Percentiles rank a stretch among this genome's conserved stretches.
phyloP scores from a whole-genome alignment of 2,797 vertebrate genomes.

The Chanos chanos region DNA sequence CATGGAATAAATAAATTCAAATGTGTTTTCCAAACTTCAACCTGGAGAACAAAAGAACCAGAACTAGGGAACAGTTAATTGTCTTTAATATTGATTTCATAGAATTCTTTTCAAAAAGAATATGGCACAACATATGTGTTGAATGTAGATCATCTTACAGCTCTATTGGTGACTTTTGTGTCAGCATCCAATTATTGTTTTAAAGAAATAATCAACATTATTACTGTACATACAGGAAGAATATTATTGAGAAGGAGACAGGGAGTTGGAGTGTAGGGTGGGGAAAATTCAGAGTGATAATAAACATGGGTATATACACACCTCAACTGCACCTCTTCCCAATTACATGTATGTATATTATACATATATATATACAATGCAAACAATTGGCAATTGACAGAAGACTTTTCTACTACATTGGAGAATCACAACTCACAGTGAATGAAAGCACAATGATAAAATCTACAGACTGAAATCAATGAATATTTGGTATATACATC shows the following conservation, averaged over 20 bases:
- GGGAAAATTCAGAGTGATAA: constrained; percentile 68
- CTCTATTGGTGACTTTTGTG: constrained; percentile 49
- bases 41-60: too few relatives aligned
- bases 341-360: constrained; percentile 62
- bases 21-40: too few relatives aligned
- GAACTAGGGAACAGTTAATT: too few relatives aligned
- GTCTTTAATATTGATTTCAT: constrained; percentile 66
- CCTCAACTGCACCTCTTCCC: constrained; percentile 65
- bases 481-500: constrained; percentile 40
- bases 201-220: constrained; percentile 57
- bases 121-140: constrained; percentile 69
- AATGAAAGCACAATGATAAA: constrained; percentile 61
- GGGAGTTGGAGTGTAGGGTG: constrained; percentile 24
- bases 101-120: constrained; percentile 66
- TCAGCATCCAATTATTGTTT: too few relatives aligned
- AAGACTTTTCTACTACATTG: constrained; percentile 58
- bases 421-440: constrained; percentile 68
- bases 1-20: too few relatives aligned
- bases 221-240: constrained; percentile 61
- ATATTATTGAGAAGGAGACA: constrained; percentile 35
- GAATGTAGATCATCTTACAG: constrained; percentile 61
- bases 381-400: constrained; percentile 58
- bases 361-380: constrained; percentile 68
- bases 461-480: constrained; percentile 60
- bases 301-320: constrained; percentile 73